phyloP scores from a whole-genome alignment of 2,797 vertebrate species.

The Remorina albescens region DNA sequence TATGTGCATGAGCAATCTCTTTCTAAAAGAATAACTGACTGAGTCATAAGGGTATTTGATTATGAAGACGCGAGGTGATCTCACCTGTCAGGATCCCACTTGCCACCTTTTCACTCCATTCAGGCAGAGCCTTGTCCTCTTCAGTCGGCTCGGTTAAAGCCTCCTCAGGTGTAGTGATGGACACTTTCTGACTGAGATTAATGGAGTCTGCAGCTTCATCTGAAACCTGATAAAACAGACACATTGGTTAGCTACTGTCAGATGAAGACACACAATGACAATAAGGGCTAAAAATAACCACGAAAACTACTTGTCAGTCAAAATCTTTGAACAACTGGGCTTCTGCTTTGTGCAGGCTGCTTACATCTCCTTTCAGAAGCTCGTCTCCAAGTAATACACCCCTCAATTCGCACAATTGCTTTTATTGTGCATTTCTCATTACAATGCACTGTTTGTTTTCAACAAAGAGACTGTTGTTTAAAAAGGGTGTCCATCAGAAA shows the following conservation, averaged over 20 bases:
- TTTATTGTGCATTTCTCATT: conserved; percentile 35
- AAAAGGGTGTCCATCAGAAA: conserved; percentile 44
- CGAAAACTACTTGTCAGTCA: conserved; percentile 4
- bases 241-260: conserved; percentile 57
- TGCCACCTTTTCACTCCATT: conserved; percentile 98
- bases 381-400: conserved; percentile 20
- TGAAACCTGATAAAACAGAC: conserved; percentile 82
- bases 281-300: conserved; percentile 13
- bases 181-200: conserved; percentile 92
- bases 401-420: conserved; percentile 50
- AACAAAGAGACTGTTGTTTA: conserved; percentile 30
- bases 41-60: neutral
- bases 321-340: conserved; percentile 19
- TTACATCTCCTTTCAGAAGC: conserved; percentile 35
- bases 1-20: neutral
- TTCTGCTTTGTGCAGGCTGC: conserved; percentile 20
- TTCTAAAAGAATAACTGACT: neutral
- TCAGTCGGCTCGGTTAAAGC: conserved; percentile 71
- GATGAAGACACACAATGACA: conserved; percentile 2
- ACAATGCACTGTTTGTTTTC: conserved; percentile 58
- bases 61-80: conserved; percentile 9
- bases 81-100: conserved; percentile 95
- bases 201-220: conserved; percentile 86
- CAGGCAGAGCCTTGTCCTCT: conserved; percentile 87
- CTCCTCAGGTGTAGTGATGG: conserved; percentile 70